Conservation (phyloP, 2,888 invertebrate species). For the Epinotia bilunana region DNA sequence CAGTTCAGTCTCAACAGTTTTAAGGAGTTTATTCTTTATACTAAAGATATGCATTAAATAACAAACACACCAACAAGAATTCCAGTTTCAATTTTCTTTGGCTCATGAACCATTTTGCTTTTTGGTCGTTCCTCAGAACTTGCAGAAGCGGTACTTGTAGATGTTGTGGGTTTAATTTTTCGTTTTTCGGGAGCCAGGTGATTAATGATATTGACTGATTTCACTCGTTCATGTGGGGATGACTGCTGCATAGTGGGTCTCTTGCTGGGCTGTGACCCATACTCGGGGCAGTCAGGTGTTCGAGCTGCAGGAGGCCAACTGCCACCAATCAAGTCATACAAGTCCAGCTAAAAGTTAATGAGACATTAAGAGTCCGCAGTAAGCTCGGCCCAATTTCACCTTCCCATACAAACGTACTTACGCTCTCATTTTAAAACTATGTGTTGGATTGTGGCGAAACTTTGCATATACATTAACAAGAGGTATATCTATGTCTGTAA, state of each 20-base stretch:
- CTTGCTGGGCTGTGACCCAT: constrained; percentile 67
- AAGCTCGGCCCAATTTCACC: no score
- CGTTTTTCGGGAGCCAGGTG: constrained; percentile 80
- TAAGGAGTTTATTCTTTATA: not conserved
- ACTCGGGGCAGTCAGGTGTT: constrained; percentile 66
- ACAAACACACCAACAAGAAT: constrained; percentile 72
- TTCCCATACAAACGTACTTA: no score
- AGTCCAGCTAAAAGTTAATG: constrained; percentile 69
- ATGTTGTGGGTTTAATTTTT: constrained; percentile 61
- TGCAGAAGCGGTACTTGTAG: constrained; percentile 49
- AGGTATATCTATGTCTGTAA: no score
- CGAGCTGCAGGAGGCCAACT: constrained; percentile 80
- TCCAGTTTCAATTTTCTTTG: constrained; percentile 78
- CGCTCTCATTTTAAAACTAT: no score
- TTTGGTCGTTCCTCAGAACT: constrained; percentile 56
- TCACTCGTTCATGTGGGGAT: constrained; percentile 78
- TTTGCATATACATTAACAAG: no score
- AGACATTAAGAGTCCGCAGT: no score
- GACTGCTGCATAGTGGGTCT: constrained; percentile 74
- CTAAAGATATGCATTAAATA: constrained; percentile 17
- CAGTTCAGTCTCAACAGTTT: not conserved
- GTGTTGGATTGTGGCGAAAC: no score
- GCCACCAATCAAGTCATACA: constrained; percentile 77
- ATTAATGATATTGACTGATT: constrained; percentile 85
- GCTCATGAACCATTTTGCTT: constrained; percentile 76